These are phyloP conservation scores for Lordiphosa clarofinis DNA, from an alignment of 1,140 invertebrate species.

Conservation along the genomic window DNA sequence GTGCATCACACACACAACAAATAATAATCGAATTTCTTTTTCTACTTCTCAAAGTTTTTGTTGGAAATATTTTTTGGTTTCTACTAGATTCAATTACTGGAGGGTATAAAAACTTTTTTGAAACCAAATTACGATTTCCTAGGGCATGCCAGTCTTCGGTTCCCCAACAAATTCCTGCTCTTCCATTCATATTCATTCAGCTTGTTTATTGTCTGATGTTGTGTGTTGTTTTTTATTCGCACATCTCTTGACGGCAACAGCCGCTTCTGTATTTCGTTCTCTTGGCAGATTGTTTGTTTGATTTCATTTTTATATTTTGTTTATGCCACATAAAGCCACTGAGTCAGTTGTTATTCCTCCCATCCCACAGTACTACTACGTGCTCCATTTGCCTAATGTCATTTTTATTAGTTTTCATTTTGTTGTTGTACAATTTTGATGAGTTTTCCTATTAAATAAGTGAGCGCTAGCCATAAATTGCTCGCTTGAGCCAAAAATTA, in stretches of 20 bases:
- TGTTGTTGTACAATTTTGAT: conserved; percentile 24
- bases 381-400: conserved; percentile 54
- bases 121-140: too few relatives aligned
- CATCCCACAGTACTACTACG: conserved; percentile 20
- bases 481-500: too few relatives aligned
- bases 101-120: too few relatives aligned
- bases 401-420: conserved; percentile 45
- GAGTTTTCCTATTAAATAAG: conserved; percentile 36
- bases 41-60: too few relatives aligned
- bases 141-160: too few relatives aligned
- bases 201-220: background rate
- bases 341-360: conserved; percentile 11
- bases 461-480: conserved; percentile 2
- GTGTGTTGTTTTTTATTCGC: conserved; percentile 15
- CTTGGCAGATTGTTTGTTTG: conserved; percentile 43
- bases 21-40: too few relatives aligned
- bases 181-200: background rate
- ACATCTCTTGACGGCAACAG: conserved; percentile 3
- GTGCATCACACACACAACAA: too few relatives aligned
- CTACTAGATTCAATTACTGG: too few relatives aligned
- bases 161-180: too few relatives aligned
- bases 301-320: conserved; percentile 58
- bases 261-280: conserved; percentile 37
- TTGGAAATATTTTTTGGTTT: too few relatives aligned
- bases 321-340: conserved; percentile 23